A percentile compares a stretch with the other conserved stretches of the same genome.
These are phyloP conservation scores for Protaetia brevitarsis DNA, from an alignment of 1,140 invertebrate species.

Conservation along the genomic window DNA sequence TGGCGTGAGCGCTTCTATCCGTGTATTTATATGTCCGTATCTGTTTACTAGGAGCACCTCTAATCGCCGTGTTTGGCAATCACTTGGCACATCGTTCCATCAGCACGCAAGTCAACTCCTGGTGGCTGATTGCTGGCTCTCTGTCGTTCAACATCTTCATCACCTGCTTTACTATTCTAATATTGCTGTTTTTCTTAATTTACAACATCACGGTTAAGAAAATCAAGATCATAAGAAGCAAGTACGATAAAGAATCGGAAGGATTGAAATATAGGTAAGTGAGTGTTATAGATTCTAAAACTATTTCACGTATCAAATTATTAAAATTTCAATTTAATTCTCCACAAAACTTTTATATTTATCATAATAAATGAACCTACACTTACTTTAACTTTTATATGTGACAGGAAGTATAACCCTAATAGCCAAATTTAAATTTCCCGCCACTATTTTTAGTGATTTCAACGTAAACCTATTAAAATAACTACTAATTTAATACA, in stretches of 20 bases:
- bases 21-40: not conserved
- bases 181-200: conserved; percentile 53
- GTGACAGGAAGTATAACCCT: too few relatives aligned
- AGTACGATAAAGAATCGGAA: conserved; percentile 17
- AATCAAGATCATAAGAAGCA: not conserved
- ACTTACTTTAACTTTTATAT: too few relatives aligned
- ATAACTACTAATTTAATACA: too few relatives aligned
- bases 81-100: conserved; percentile 56
- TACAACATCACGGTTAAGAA: conserved; percentile 39
- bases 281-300: too few relatives aligned
- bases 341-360: too few relatives aligned
- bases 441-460: too few relatives aligned
- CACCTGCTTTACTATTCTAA: conserved; percentile 53
- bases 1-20: not conserved
- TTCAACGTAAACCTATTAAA: too few relatives aligned
- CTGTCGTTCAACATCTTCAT: conserved; percentile 58
- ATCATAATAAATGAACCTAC: too few relatives aligned
- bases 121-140: conserved; percentile 57
- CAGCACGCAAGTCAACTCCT: conserved; percentile 53
- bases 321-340: too few relatives aligned
- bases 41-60: conserved; percentile 51
- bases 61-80: conserved; percentile 57
- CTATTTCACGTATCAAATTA: too few relatives aligned
- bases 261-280: conserved; percentile 1
- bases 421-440: too few relatives aligned